Base-by-base conservation (phyloP, 2,888 invertebrate species). In the Lithophane leautieri region DNA sequence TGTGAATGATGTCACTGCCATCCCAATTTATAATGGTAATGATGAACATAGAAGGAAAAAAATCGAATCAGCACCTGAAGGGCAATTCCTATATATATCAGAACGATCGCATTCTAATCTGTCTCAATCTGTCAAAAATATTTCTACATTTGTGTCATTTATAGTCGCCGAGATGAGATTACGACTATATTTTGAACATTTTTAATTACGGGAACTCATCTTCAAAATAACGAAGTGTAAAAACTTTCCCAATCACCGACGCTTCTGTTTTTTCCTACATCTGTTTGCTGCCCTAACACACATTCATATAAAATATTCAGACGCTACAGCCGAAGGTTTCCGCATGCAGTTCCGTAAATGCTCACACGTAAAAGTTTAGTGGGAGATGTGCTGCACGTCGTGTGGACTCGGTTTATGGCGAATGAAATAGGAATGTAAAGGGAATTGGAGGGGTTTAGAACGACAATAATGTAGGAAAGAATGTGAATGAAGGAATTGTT, bases 281-380 rank as follows among this genome's bases (percentile, higher is more conserved):
- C n/a, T 44, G 42, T 40, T 25, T 25, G 25, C 52, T 16, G n/a
- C n/a, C 69, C 25, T n/a, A 73, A 71, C 61, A 78, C 69, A 83
- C 70, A 63, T 65, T 12, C 62, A 42, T 73, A 77, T 83, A 50
- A 83, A 85, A 71, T 85, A 83, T 85, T 85, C 78, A 85, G 60
- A 28, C 56, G 68, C 58, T 50, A 66, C 84, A 65, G 52, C 54
- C 82, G 62, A 22, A 73, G 61, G 66, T 52, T 54, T 28, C 42
- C 70, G 40, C 54, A 54, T 83, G 85, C 82, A 83, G 44, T 78
- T 68, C 68, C 14, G 78, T 82, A 73, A 85, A 85, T 78, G 78
- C 67, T 84, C 67, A 67, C 82, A 77, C 82, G 77, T 83, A 85
- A 83, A 85, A 83, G 52, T 83, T 85, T 83, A 85, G 73, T 78